Evolutionary conservation across 2,113 vertebrate genomes (phyloP), one percentile per base, ranked within the genome.

Genomic region (Blennius ocellaris): DNA sequence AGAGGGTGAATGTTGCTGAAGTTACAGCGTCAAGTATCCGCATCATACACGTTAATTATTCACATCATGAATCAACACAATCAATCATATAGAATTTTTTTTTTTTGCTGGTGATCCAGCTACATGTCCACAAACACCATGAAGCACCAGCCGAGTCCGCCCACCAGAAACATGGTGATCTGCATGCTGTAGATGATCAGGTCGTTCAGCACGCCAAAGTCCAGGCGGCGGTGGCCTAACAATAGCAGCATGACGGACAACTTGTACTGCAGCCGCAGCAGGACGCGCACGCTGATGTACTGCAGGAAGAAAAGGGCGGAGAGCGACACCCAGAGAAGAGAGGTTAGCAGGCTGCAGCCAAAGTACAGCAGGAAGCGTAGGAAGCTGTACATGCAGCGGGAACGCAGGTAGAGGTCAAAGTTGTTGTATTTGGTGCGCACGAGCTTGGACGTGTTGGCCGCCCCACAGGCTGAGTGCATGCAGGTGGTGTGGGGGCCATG

Each of bases 111-210:
- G 50, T 21, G 17, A 16, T 0, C 17, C n/a, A 40, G 78, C 78
- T 93, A 99, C 97, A 99, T 98, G 90, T 99, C 97, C 89, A 99
- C 96, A 80, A 99, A 99, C 36, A 99, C 97, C 97, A 99, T 97
- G 90, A 99, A 98, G 89, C 97, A 99, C 97, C 97, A 99, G 44
- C 97, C 97, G 59, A 99, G 93, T 7, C 97, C 97, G 6, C 97
- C 97, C 30, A 98, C 96, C 80, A 99, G 94, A 87, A 98, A 97
- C 97, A 98, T 95, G 80, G 97, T 99, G 70, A 99, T 96, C 47
- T 97, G 97, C 83, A 98, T 97, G 70, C 95, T 96, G 49, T 96
- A 96, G 89, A 99, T 95, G 91, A 98, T 95, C 87, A 99, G 94
- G 91, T 98, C 96, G 73, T 98, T 98, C 15, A 98, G 71, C 60